Evolutionary conservation across 2,113 vertebrate genomes (phyloP).

Genomic region (Pelodiscus sinensis): DNA sequence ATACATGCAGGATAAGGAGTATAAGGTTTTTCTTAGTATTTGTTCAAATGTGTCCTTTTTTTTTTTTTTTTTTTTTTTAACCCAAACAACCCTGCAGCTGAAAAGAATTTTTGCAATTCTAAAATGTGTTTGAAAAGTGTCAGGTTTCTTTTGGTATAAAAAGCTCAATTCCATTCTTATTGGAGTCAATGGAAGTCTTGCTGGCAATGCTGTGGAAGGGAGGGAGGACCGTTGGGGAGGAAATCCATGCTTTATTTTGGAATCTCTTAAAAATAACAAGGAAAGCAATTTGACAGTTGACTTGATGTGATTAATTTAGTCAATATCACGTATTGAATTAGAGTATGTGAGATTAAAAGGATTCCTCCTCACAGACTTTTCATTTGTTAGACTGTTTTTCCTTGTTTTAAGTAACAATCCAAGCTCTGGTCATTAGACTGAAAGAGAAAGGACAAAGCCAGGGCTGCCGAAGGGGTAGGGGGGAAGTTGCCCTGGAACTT

Average conservation of each 20-base stretch:
- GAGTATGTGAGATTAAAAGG: constrained; percentile 14
- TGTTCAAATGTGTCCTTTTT: not conserved
- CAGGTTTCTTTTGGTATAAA: not conserved
- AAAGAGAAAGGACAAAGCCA: not conserved
- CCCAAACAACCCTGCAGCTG: not conserved
- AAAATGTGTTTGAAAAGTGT: not conserved
- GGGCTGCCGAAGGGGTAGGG: too few relatives aligned
- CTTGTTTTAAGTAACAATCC: not conserved
- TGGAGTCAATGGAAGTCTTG: not conserved
- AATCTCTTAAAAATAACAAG: not conserved
- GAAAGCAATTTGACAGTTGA: not conserved
- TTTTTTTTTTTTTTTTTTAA: too few relatives aligned
- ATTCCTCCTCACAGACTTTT: not conserved
- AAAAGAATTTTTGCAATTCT: not conserved
- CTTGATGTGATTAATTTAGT: not conserved
- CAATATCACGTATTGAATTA: not conserved
- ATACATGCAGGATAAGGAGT: not conserved
- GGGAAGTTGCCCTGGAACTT: too few relatives aligned
- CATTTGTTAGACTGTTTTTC: not conserved
- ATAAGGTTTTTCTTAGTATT: not conserved
- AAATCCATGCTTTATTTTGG: not conserved
- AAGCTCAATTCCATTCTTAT: not conserved
- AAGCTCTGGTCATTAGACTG: not conserved
- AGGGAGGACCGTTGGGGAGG: not conserved
- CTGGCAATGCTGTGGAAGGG: not conserved